Evolutionary conservation across 1,140 invertebrate species (phyloP).

Genomic region (Penaeus indicus): DNA sequence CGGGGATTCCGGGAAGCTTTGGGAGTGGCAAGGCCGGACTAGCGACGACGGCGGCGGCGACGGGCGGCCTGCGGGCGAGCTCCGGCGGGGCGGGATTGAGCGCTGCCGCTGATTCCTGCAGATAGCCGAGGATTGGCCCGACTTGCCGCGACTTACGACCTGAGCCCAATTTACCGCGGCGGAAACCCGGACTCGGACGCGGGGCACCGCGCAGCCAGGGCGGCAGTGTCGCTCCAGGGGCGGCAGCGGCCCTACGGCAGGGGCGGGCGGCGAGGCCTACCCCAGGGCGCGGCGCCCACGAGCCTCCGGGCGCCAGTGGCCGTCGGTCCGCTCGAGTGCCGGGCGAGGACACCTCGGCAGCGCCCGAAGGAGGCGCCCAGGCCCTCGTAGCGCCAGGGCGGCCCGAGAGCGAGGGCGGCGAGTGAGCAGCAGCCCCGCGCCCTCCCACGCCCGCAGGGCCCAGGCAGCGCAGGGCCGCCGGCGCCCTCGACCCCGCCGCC

Average conservation of each 20-base stretch:
- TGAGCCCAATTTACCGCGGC: conserved; percentile 61
- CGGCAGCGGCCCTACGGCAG: conserved; percentile 15
- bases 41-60: conserved; percentile 41
- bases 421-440: not conserved
- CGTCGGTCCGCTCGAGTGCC: conserved; percentile 4
- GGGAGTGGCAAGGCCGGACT: conserved; percentile 62
- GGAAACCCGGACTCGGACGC: conserved; percentile 47
- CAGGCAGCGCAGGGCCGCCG: not conserved
- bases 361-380: too few species aligned
- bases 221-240: not conserved
- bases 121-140: conserved; percentile 52
- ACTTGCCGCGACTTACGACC: conserved; percentile 59
- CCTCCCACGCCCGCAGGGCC: not conserved
- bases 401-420: not conserved
- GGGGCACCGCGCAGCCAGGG: too few species aligned
- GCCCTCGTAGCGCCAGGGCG: too few species aligned
- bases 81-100: conserved; percentile 53
- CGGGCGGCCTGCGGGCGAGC: conserved; percentile 34
- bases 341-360: too few species aligned
- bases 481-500: conserved; percentile 22
- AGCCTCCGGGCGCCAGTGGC: conserved; percentile 1
- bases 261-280: not conserved
- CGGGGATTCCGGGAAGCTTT: conserved; percentile 61
- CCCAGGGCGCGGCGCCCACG: not conserved
- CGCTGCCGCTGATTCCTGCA: conserved; percentile 40